Evolutionary conservation across 2,888 invertebrate genomes (phyloP).

Genomic region (Cosmopolites sordidus): DNA sequence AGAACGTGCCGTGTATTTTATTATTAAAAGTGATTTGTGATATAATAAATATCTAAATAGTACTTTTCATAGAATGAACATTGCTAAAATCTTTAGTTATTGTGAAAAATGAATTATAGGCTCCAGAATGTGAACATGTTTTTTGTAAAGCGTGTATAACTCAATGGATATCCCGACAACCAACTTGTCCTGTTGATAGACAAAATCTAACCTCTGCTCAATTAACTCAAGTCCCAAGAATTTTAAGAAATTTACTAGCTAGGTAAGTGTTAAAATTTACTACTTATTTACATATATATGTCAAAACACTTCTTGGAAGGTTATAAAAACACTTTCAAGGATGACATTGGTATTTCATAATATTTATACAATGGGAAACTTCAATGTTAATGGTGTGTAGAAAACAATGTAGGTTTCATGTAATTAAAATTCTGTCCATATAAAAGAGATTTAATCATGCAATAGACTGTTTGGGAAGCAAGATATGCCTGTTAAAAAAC

Average conservation of each 20-base stretch:
- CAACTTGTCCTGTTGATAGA: constrained; percentile 91
- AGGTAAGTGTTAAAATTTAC: constrained; percentile 52
- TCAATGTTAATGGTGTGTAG: constrained; percentile 6
- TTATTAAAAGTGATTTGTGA: too few species aligned
- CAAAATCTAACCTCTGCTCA: constrained; percentile 86
- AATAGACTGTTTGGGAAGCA: too few species aligned
- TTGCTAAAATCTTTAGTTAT: too few species aligned
- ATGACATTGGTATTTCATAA: constrained; percentile 12
- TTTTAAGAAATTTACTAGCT: constrained; percentile 85
- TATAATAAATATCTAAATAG: too few species aligned
- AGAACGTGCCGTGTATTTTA: too few species aligned
- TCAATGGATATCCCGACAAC: constrained; percentile 91
- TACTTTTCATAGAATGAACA: too few species aligned
- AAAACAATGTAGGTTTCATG: constrained; percentile 15
- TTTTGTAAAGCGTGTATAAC: constrained; percentile 92
- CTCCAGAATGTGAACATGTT: constrained; percentile 93
- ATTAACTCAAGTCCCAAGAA: constrained; percentile 87
- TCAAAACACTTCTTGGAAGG: not conserved
- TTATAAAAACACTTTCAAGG: constrained; percentile 1
- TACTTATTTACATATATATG: not conserved
- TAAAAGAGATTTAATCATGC: too few species aligned
- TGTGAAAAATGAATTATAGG: too few species aligned
- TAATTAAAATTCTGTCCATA: constrained; percentile 6
- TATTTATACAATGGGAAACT: constrained; percentile 11
- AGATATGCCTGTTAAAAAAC: too few species aligned